Evolutionary conservation across 1,140 invertebrate species (phyloP), one percentile per base, ranked within the genome.

Genomic region (Drosophila ambigua): DNA sequence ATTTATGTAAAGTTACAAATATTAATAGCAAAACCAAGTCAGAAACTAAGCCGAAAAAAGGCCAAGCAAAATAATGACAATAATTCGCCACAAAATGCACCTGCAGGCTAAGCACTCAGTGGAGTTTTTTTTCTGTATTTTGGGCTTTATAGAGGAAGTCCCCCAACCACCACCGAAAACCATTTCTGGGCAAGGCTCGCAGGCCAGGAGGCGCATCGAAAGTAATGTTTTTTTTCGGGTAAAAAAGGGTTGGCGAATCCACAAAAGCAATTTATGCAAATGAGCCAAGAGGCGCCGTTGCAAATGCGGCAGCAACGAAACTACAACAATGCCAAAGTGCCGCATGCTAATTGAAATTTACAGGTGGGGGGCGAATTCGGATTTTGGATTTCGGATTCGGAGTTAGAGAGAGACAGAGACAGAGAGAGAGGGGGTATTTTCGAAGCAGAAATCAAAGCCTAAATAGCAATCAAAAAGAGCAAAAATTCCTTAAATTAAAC

Each of bases 401-500:
- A 5, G 11, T 48, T 11, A 67, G 11, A n/a, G 35, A 45, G 23
- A 44, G 23, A 13, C 23, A 53, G 39, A 53, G 28, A 31, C 8
- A 31, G 31, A 31, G 31, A 31, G 31, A 31, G 28, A 31, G 28
- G 8, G 8, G 28, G 8, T 8, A 20, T 20, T 20, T 31, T 31
- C 7, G 20, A 60, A 24, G 45, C 39, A 54, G 59, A 77, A 76
- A 77, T 77, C 76, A 85, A 85, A 85, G 78, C 74, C 72, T 87
- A 87, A 87, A 87, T 87, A 87, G 82, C 82, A 87, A 87, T 87
- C 84, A 87, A 88, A 87, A 88, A 77, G 79, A 83, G 67, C 83
- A 75, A 87, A 87, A 87, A 87, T 88, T 87, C 84, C 83, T 88
- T 79, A 87, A 87, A 87, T 87, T 87, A 87, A 87, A 83, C 83